Evolutionary conservation across 2,888 invertebrate species (phyloP).

Genomic region (Oxytorus armatus): DNA sequence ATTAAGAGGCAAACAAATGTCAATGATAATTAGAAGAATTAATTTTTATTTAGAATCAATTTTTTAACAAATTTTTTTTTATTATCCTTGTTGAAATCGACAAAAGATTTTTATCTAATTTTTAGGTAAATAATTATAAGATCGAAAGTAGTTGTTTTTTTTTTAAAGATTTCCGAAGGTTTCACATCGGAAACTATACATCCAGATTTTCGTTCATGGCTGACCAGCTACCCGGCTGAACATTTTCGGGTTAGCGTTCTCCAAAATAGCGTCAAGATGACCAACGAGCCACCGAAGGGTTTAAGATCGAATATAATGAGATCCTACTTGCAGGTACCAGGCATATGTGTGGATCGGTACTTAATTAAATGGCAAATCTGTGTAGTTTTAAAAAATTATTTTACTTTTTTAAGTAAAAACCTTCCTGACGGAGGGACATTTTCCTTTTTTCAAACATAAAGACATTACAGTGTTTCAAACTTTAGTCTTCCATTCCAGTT

Average conservation of each 20-base stretch:
- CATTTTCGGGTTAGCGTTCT: conserved; percentile 96
- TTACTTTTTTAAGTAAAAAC: no score
- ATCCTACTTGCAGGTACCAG: conserved; percentile 89
- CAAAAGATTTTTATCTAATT: background rate
- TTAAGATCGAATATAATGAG: conserved; percentile 93
- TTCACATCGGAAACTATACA: conserved; percentile 92
- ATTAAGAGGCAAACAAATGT: no score
- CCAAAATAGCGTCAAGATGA: conserved; percentile 98
- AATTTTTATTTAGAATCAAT: no score
- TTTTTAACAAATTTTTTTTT: background rate
- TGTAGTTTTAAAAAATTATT: no score
- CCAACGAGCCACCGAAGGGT: conserved; percentile 97
- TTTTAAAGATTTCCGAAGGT: conserved; percentile 91
- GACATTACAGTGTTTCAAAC: no score
- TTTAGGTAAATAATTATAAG: no score
- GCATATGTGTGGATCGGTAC: no score
- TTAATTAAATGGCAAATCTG: no score
- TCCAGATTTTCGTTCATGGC: conserved; percentile 96
- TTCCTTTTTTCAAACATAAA: no score
- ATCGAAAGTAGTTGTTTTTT: conserved; percentile 12
- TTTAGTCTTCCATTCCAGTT: no score
- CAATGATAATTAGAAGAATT: no score
- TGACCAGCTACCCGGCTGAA: conserved; percentile 96
- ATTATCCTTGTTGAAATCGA: background rate
- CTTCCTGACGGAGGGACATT: no score